Percentiles rank a stretch among this genome's conserved stretches.
phyloP scores from a whole-genome alignment of 1,140 invertebrate genomes.

The Temnothorax longispinosus region DNA sequence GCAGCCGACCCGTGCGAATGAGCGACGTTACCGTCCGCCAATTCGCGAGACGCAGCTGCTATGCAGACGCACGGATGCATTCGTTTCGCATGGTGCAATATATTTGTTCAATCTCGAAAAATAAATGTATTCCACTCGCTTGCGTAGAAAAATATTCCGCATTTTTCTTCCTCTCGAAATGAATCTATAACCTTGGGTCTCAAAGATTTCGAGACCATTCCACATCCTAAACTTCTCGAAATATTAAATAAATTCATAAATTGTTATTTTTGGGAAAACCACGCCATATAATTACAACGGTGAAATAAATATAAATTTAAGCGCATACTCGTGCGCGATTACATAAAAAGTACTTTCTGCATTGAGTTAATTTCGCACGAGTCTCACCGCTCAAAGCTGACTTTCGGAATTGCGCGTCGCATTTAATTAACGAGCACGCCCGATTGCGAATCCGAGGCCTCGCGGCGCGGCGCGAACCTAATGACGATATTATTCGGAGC shows the following conservation, averaged over 20 bases:
- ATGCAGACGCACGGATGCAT: constrained; percentile 33
- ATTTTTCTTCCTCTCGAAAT: background rate
- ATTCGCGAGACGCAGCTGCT: constrained; percentile 29
- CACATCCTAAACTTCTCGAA: background rate
- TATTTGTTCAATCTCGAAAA: constrained; percentile 1
- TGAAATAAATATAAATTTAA: background rate
- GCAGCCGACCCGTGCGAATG: constrained; percentile 44
- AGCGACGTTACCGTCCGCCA: constrained; percentile 70
- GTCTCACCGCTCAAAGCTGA: constrained; percentile 10
- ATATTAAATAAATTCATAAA: background rate
- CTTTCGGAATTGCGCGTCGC: constrained; percentile 34
- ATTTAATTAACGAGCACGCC: constrained; percentile 54
- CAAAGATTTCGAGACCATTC: background rate
- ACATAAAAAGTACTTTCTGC: background rate
- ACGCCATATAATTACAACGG: background rate
- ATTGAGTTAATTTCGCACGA: constrained; percentile 29
- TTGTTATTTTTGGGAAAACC: background rate
- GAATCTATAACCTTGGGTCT: background rate
- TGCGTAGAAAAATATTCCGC: background rate
- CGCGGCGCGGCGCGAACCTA: constrained; percentile 28
- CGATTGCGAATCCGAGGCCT: constrained; percentile 28
- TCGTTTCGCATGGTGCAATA: constrained; percentile 26
- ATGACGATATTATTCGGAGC: constrained; percentile 53
- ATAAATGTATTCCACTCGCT: constrained; percentile 4
- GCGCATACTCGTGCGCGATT: background rate